phyloP scores from a whole-genome alignment of 2,888 invertebrate species.

The Tetranychus piercei region DNA sequence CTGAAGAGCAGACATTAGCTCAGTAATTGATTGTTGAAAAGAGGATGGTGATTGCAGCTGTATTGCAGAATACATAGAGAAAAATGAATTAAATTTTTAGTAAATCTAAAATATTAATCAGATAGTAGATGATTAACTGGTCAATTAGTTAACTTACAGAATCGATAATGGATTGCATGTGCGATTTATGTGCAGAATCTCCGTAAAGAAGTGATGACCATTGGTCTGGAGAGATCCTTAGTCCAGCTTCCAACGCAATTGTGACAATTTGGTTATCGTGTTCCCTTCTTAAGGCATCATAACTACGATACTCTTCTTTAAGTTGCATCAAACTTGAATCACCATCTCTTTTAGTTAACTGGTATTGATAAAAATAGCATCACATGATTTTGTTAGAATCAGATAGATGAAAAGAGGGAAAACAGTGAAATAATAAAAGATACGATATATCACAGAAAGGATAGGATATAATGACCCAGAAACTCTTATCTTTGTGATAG shows the following conservation, averaged over 20 bases:
- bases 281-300: conserved; percentile 75
- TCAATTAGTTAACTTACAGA: conserved; percentile 29
- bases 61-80: conserved; percentile 11
- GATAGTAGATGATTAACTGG: not conserved
- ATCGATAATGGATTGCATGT: conserved; percentile 63
- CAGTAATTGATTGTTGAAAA: conserved; percentile 69
- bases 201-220: conserved; percentile 94
- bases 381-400: conserved; percentile 3
- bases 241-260: conserved; percentile 89
- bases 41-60: conserved; percentile 78
- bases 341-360: conserved; percentile 56
- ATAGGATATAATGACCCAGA: not conserved
- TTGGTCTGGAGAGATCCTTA: conserved; percentile 90
- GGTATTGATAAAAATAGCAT: not conserved
- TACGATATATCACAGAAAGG: not conserved
- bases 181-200: conserved; percentile 80
- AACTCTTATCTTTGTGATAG: not conserved
- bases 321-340: conserved; percentile 95
- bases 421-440: not conserved
- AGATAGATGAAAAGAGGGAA: not conserved
- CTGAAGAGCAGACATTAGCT: conserved; percentile 71
- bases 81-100: not conserved
- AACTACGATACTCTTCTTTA: conserved; percentile 86
- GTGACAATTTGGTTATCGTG: conserved; percentile 97
- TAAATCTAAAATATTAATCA: not conserved